These are phyloP conservation scores for Parauchenoglanis punctatus DNA, from an alignment of 2,797 vertebrate species.

Conservation along the genomic window DNA sequence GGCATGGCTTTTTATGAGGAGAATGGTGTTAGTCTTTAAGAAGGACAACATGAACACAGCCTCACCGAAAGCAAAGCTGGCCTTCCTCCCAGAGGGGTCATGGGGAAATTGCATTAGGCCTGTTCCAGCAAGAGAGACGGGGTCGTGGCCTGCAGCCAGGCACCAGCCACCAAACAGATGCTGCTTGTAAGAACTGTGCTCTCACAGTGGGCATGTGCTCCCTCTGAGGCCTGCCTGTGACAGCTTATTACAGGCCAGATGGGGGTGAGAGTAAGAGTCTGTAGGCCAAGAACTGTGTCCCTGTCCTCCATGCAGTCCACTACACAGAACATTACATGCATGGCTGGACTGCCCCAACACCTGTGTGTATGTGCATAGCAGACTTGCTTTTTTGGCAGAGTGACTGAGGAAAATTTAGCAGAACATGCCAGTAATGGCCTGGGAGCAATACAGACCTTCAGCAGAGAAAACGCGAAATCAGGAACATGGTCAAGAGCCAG, in stretches of 20 bases:
- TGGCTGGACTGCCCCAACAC: slow-evolving; percentile 49
- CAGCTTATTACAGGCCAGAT: slow-evolving; percentile 63
- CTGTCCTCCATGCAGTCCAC: slow-evolving; percentile 41
- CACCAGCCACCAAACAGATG: slow-evolving; percentile 62
- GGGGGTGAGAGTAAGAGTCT: slow-evolving; percentile 49
- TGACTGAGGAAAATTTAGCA: slow-evolving; percentile 12
- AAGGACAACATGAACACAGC: slow-evolving; percentile 56
- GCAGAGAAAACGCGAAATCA: neutral
- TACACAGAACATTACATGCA: slow-evolving; percentile 48
- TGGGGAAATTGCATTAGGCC: slow-evolving; percentile 63
- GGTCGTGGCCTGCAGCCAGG: slow-evolving; percentile 61
- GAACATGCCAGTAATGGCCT: slow-evolving; percentile 24
- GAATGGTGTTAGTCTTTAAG: slow-evolving; percentile 56
- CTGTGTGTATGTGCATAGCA: slow-evolving; percentile 46
- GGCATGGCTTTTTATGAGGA: slow-evolving; percentile 48
- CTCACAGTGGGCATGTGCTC: slow-evolving; percentile 46
- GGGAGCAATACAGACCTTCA: neutral
- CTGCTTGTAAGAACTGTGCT: slow-evolving; percentile 59
- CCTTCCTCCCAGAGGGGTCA: slow-evolving; percentile 61
- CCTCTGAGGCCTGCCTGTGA: slow-evolving; percentile 50
- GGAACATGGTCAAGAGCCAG: slow-evolving; percentile 36
- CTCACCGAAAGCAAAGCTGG: slow-evolving; percentile 53
- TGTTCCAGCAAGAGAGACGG: slow-evolving; percentile 52
- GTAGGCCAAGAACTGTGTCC: slow-evolving; percentile 43
- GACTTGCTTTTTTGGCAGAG: slow-evolving; percentile 31